A percentile compares a stretch with the other conserved stretches of the same genome.
Conservation (phyloP, 2,113 vertebrate species). For the Theristicus caerulescens region DNA sequence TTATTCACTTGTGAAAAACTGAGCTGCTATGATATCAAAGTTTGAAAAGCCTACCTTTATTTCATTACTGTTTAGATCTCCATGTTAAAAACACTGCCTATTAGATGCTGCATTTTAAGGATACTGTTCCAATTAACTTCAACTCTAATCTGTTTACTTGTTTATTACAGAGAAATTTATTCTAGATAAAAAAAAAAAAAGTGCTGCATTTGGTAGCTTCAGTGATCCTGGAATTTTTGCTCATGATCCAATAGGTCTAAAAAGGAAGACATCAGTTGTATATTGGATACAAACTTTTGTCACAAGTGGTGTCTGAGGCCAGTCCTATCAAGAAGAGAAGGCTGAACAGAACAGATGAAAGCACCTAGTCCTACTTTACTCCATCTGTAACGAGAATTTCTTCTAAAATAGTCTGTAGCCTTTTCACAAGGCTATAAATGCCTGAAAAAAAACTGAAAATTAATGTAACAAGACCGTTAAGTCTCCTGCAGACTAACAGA, state of each 20-base stretch:
- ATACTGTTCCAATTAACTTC: neutral
- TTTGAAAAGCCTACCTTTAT: neutral
- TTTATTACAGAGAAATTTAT: neutral
- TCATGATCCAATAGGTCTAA: neutral
- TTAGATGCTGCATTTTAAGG: neutral
- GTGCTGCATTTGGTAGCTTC: neutral
- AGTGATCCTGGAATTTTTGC: neutral
- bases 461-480: neutral
- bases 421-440: neutral
- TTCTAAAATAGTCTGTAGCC: neutral
- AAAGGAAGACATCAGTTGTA: neutral
- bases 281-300: neutral
- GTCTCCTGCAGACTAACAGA: neutral
- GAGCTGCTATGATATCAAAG: neutral
- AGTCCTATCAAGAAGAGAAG: neutral
- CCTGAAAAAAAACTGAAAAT: neutral
- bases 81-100: neutral
- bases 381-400: neutral
- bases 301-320: neutral
- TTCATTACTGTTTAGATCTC: neutral
- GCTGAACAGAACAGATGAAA: neutral
- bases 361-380: neutral
- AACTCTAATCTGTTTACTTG: neutral
- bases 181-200: neutral
- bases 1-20: neutral